A percentile compares a stretch with the other conserved stretches of the same genome.
These are phyloP conservation scores for Pammene aurita DNA, from an alignment of 2,888 invertebrate genomes.

Conservation along the genomic window DNA sequence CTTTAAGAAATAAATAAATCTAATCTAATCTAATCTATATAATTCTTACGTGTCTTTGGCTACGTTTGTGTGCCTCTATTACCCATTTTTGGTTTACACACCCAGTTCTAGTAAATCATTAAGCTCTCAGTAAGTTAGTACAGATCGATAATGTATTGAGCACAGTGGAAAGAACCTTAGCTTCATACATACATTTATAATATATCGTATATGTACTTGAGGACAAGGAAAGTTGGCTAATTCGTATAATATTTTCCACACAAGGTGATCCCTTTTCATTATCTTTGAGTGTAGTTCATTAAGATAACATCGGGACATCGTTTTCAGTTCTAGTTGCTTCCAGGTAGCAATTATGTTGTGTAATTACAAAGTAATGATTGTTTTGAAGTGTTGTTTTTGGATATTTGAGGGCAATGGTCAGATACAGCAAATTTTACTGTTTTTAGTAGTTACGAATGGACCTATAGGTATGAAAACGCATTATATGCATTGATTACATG, in stretches of 20 bases:
- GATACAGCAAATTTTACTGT: too few relatives aligned
- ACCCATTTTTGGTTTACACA: not conserved
- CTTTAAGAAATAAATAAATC: too few relatives aligned
- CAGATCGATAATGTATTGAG: slow-evolving; percentile 7
- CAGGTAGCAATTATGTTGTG: slow-evolving; percentile 1
- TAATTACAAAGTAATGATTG: not conserved
- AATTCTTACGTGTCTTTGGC: too few relatives aligned
- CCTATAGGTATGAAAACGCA: too few relatives aligned
- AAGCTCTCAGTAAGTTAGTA: not conserved
- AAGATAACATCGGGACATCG: slow-evolving; percentile 1
- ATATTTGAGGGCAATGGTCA: not conserved
- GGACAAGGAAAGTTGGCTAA: too few relatives aligned
- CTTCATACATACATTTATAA: not conserved
- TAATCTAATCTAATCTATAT: too few relatives aligned
- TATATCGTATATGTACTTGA: too few relatives aligned
- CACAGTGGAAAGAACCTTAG: not conserved
- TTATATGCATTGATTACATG: too few relatives aligned
- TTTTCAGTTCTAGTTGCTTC: not conserved
- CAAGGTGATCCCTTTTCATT: too few relatives aligned
- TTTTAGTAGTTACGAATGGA: too few relatives aligned
- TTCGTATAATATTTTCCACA: too few relatives aligned
- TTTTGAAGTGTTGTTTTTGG: not conserved
- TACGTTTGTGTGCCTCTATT: too few relatives aligned
- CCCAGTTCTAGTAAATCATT: not conserved
- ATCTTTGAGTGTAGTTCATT: not conserved